phyloP scores from a whole-genome alignment of 2,797 vertebrate genomes.

The Sebastes vulpes region DNA sequence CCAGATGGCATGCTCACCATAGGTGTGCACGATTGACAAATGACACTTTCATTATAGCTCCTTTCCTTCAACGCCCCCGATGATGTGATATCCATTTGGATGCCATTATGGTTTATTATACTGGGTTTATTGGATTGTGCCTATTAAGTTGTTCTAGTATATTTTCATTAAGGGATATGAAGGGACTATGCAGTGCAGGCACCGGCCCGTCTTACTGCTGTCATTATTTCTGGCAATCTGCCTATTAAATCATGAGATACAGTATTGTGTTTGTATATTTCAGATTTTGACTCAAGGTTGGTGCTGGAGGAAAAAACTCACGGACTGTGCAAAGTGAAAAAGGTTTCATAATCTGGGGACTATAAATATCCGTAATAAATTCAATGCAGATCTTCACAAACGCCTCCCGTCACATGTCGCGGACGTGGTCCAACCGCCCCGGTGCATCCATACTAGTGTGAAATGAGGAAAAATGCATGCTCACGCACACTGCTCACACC shows the following conservation, averaged over 20 bases:
- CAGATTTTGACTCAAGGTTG: not conserved
- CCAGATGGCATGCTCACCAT: slow-evolving; percentile 62
- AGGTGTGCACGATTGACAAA: slow-evolving; percentile 41
- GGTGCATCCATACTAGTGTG: not conserved
- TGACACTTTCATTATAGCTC: slow-evolving; percentile 33
- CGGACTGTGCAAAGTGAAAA: not conserved
- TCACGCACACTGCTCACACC: not conserved
- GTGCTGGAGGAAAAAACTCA: not conserved
- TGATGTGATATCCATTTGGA: slow-evolving; percentile 16
- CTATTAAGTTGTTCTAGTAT: not conserved
- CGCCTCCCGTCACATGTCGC: not conserved
- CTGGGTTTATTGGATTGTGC: not conserved
- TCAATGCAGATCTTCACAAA: not conserved
- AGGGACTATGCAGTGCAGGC: not conserved
- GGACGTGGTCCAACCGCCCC: not conserved
- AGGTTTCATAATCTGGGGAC: not conserved
- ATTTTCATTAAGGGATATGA: slow-evolving; percentile 4
- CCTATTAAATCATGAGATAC: not conserved
- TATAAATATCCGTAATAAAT: not conserved
- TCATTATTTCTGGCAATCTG: not conserved
- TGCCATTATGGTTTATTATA: slow-evolving; percentile 12
- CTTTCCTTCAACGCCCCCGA: slow-evolving; percentile 10
- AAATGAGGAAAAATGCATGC: not conserved
- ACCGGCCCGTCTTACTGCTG: not conserved
- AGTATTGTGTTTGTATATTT: not conserved